Conservation (phyloP, 2,797 vertebrate species). For the Salmo trutta region DNA sequence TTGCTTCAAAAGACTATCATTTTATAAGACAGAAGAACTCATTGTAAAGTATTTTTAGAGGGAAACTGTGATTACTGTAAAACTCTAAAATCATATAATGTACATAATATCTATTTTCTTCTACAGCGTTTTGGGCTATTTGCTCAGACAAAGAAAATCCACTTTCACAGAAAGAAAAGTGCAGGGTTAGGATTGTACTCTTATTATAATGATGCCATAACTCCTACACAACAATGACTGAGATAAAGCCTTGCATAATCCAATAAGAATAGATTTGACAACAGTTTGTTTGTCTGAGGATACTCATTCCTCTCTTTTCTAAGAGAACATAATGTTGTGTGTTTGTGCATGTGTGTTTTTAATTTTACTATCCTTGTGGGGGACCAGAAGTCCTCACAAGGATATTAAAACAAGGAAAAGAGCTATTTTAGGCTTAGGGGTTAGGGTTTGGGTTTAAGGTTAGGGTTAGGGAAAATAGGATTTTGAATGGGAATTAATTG, state of each 20-base stretch:
- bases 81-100: neutral
- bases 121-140: neutral
- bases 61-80: neutral
- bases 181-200: neutral
- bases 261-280: neutral
- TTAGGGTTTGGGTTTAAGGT: too few species aligned
- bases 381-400: too few species aligned
- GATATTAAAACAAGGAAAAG: too few species aligned
- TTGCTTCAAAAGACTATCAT: slow-evolving; percentile 25
- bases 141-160: neutral
- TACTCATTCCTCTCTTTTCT: too few species aligned
- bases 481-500: too few species aligned
- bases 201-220: neutral
- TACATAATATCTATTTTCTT: neutral
- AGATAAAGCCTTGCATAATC: neutral
- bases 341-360: too few species aligned
- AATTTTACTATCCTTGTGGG: too few species aligned
- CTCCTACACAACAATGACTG: neutral
- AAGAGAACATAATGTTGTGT: too few species aligned
- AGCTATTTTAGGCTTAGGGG: too few species aligned
- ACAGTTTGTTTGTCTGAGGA: neutral
- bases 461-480: too few species aligned
- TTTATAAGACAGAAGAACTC: too few species aligned
- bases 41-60: too few species aligned
- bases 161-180: neutral